Percentiles rank a stretch among this genome's conserved stretches.
Evolutionary conservation across 2,113 vertebrate genomes (phyloP).

Genomic region (Rhabdornis inornatus): DNA sequence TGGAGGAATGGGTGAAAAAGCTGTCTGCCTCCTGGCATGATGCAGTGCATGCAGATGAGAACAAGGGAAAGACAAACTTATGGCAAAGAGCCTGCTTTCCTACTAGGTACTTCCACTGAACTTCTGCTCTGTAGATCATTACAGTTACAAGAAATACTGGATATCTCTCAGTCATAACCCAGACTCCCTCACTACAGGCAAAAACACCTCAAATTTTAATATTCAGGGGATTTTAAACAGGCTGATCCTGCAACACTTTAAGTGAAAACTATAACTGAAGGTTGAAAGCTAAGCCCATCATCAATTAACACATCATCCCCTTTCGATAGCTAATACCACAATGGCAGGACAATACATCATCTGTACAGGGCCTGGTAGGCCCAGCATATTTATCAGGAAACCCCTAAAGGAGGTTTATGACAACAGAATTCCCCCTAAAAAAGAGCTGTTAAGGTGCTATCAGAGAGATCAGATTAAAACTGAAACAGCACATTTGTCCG

Average conservation of each 20-base stretch:
- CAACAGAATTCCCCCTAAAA: background rate
- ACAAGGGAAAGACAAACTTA: background rate
- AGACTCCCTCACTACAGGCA: background rate
- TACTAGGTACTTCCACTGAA: background rate
- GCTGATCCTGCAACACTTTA: background rate
- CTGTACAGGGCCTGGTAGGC: background rate
- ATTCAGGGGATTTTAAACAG: background rate
- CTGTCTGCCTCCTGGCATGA: background rate
- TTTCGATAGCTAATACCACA: background rate
- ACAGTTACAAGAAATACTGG: background rate
- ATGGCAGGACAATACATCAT: background rate
- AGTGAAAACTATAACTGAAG: background rate
- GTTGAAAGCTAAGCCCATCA: background rate
- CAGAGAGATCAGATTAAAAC: background rate
- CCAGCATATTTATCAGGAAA: background rate
- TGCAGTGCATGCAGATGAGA: background rate
- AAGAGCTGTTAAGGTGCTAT: background rate
- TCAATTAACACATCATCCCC: background rate
- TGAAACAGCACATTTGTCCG: background rate
- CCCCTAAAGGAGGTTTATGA: background rate
- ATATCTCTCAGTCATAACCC: accelerated
- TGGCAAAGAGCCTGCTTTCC: background rate
- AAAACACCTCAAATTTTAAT: background rate
- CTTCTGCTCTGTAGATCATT: background rate
- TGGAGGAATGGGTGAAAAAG: background rate